phyloP scores from a whole-genome alignment of 1,140 invertebrate species.

The Alviniconcha marisindica region DNA sequence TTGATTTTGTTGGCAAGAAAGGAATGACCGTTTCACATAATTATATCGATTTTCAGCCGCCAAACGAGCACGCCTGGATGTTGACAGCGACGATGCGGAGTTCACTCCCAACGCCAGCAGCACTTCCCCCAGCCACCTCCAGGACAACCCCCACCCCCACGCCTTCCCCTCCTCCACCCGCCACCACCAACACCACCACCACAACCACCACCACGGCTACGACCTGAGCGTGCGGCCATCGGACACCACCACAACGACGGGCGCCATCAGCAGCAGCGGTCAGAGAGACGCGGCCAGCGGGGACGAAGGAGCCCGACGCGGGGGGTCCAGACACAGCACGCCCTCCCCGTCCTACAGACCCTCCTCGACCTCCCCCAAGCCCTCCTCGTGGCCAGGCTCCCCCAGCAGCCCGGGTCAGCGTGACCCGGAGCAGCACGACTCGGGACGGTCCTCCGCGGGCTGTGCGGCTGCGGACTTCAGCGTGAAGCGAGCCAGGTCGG shows the following conservation, averaged over 20 bases:
- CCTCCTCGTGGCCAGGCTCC: slow-evolving; percentile 11
- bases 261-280: background rate
- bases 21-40: too few species aligned
- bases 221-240: background rate
- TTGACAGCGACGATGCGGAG: slow-evolving; percentile 29
- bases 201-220: background rate
- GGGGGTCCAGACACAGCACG: background rate
- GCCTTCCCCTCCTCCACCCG: slow-evolving; percentile 24
- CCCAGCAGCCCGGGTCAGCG: slow-evolving; percentile 7
- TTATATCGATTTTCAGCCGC: slow-evolving; percentile 45
- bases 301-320: background rate
- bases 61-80: slow-evolving; percentile 45
- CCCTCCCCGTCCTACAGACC: background rate
- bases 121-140: slow-evolving; percentile 33
- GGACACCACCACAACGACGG: background rate
- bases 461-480: background rate
- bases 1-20: too few species aligned
- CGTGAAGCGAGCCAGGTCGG: background rate
- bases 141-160: slow-evolving; percentile 33
- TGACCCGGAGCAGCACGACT: slow-evolving; percentile 3
- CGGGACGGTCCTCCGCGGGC: background rate
- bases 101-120: slow-evolving; percentile 25
- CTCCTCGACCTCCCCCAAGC: slow-evolving; percentile 12
- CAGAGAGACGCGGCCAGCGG: background rate
- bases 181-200: background rate